Conservation (phyloP, 1,140 invertebrate genomes). For the Diplogasteroides magnus region DNA sequence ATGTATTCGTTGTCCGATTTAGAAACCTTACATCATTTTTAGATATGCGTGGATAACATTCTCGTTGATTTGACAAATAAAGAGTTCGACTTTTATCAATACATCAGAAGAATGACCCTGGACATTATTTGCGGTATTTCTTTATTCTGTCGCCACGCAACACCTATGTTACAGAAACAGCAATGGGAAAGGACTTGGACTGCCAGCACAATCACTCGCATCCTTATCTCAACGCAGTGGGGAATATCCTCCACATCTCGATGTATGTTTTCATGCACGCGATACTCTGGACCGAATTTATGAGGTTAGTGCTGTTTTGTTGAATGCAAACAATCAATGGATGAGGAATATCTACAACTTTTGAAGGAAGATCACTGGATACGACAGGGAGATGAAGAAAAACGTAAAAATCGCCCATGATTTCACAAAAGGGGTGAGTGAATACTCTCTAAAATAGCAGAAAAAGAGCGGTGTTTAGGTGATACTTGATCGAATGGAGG, state of each 20-base stretch:
- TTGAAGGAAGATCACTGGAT: slow-evolving; percentile 57
- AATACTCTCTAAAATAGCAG: too few species aligned
- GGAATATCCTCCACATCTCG: too few species aligned
- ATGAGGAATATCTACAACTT: slow-evolving; percentile 64
- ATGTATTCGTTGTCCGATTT: too few species aligned
- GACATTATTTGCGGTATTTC: slow-evolving; percentile 72
- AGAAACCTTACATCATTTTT: too few species aligned
- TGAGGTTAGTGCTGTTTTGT: too few species aligned
- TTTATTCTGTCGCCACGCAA: background rate
- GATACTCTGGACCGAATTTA: too few species aligned
- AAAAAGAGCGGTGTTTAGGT: slow-evolving; percentile 7
- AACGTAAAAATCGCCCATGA: background rate
- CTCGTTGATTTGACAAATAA: too few species aligned
- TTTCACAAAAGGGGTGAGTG: background rate
- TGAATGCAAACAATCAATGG: too few species aligned
- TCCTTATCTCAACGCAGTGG: too few species aligned
- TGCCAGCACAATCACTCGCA: slow-evolving; percentile 67
- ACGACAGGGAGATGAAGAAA: background rate
- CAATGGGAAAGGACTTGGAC: slow-evolving; percentile 72
- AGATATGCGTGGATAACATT: too few species aligned
- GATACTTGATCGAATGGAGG: slow-evolving; percentile 10
- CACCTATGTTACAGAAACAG: slow-evolving; percentile 63
- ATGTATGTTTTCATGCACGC: too few species aligned
- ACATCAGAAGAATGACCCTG: slow-evolving; percentile 74
- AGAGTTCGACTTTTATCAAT: slow-evolving; percentile 71